phyloP scores from a whole-genome alignment of 2,888 invertebrate species.

The Pollenia angustigena region DNA sequence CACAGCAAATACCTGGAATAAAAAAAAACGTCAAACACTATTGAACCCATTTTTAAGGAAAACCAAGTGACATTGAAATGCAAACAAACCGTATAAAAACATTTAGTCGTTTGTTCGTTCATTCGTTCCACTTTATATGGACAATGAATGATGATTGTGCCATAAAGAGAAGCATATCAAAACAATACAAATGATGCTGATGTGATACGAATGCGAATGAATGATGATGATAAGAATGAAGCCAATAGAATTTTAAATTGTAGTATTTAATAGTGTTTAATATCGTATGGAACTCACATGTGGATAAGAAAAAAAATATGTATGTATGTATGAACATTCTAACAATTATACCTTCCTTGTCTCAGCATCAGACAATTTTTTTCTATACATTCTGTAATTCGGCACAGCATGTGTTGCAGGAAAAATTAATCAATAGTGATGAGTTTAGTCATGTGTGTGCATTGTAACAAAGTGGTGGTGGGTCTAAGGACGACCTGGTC shows the following conservation, averaged over 20 bases:
- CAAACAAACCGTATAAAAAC: slow-evolving; percentile 25
- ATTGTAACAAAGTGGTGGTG: slow-evolving; percentile 28
- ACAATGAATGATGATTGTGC: slow-evolving; percentile 16
- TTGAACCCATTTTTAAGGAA: slow-evolving; percentile 33
- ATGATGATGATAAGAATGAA: slow-evolving; percentile 62
- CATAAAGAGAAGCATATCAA: slow-evolving; percentile 51
- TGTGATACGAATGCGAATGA: slow-evolving; percentile 55
- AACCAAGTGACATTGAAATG: slow-evolving; percentile 34
- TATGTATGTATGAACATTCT: not conserved
- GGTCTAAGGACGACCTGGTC: not conserved
- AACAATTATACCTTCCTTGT: not conserved
- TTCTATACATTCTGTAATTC: not conserved
- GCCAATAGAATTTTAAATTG: slow-evolving; percentile 65
- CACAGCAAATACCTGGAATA: not conserved
- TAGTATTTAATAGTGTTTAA: slow-evolving; percentile 41
- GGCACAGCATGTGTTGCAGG: slow-evolving; percentile 63
- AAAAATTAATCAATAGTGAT: slow-evolving; percentile 72
- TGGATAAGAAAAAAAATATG: slow-evolving; percentile 7
- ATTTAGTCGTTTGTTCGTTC: not conserved
- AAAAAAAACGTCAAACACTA: not conserved
- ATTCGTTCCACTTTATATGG: slow-evolving; percentile 28
- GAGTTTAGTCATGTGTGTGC: slow-evolving; percentile 53
- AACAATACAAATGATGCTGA: slow-evolving; percentile 65
- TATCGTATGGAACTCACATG: not conserved
- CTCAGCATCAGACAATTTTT: slow-evolving; percentile 1